A percentile compares a stretch with the other conserved stretches of the same genome.
phyloP scores from a whole-genome alignment of 2,113 vertebrate species.

The Python bivittatus region DNA sequence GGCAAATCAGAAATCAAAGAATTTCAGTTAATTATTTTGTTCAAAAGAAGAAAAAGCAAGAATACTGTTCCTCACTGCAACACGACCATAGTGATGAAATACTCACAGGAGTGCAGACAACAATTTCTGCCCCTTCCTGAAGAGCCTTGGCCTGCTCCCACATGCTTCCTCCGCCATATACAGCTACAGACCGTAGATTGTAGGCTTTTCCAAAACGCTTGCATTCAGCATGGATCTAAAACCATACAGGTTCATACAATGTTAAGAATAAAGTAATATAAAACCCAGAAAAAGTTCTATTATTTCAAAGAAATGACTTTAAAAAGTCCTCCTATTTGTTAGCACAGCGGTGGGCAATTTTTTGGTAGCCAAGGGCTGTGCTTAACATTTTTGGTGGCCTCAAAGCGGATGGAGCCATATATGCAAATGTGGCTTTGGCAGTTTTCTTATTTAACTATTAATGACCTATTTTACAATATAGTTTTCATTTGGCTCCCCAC shows the following conservation, averaged over 20 bases:
- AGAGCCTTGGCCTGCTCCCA: constrained; percentile 99
- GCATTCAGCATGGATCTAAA: constrained; percentile 93
- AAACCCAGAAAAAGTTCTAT: not conserved
- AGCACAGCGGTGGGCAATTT: not conserved
- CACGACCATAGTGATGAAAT: not conserved
- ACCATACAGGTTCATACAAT: not conserved
- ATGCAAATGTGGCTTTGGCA: not conserved
- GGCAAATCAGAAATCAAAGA: not conserved
- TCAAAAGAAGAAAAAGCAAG: rapidly evolving
- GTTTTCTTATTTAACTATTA: not conserved
- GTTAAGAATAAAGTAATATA: not conserved
- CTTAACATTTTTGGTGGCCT: not conserved
- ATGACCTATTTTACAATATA: not conserved
- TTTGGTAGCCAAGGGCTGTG: not conserved
- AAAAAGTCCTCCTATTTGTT: not conserved
- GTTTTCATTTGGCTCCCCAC: not conserved
- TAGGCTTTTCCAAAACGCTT: constrained; percentile 98
- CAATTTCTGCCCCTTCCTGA: constrained; percentile 98
- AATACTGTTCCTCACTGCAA: not conserved
- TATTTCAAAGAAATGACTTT: not conserved
- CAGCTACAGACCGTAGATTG: constrained; percentile 93
- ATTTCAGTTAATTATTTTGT: not conserved
- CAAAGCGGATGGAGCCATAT: not conserved
- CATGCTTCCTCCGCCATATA: constrained; percentile 99
- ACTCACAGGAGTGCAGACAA: constrained; percentile 98